Evolutionary conservation across 2,888 invertebrate genomes (phyloP), one percentile per base, ranked within the genome.

Genomic region (Dicranocentrus wangi): DNA sequence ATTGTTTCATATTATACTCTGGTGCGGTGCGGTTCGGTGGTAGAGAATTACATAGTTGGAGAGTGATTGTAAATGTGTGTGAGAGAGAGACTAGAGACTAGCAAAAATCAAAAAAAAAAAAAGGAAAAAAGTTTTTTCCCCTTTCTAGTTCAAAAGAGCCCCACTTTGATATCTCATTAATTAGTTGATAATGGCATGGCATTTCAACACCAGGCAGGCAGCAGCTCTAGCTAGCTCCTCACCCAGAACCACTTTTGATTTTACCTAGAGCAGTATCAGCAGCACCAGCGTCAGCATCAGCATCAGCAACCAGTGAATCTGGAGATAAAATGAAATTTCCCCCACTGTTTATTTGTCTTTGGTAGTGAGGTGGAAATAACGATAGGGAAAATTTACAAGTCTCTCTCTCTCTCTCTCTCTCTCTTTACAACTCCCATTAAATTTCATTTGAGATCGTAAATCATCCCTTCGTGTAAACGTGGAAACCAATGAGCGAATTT

Each of bases 391-490:
- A 47, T 47, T 72, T 72, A 63, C 47, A 60, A 60, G 5, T 25
- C n/a, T n/a, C n/a, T n/a, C n/a, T n/a, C n/a, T n/a, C n/a, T n/a
- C n/a, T n/a, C n/a, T n/a, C n/a, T n/a, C n/a, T n/a, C n/a, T n/a
- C 25, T 58, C 39, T 61, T 47, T 51, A 47, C n/a, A 13, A 55
- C 21, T 55, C 55, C 55, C 55, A 23, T 47, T 68, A 69, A 77
- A 60, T 77, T 69, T 69, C 60, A 77, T 68, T 69, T 61, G 61
- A 32, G 58, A 61, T 69, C 76, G 61, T 77, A 77, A 77, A 77
- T 77, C 76, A 77, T 43, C 15, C 32, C 19, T 21, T 55, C 2
- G 47, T 51, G 39, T 8, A 13, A 39, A 39, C 39, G 13, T n/a
- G n/a, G n/a, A n/a, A n/a, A n/a, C n/a, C n/a, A n/a, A n/a, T n/a